Base-by-base conservation (phyloP, 2,113 vertebrate genomes). In the Heterocephalus glaber region DNA sequence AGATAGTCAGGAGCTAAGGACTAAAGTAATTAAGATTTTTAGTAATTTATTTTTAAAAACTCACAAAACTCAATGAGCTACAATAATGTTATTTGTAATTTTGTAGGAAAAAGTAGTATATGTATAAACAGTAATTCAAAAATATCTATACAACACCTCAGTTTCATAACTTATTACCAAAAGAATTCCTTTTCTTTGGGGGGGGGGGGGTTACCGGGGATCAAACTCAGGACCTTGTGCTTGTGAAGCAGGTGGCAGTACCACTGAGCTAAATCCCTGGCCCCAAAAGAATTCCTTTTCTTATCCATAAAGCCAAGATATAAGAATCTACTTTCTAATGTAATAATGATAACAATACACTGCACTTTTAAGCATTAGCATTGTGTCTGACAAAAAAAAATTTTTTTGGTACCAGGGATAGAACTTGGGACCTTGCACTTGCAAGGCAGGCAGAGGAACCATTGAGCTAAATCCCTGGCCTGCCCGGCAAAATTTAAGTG, bases 1-100 rank as follows among this genome's bases (percentile, higher is more conserved):
- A 95, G 88, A 7, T 38, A 92, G 4, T 90, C 60, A 70, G 96
- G 72, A 94, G 28, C 90, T 70, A 90, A 68, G 38, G 52, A 85
- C 44, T 66, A 81, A 76, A 91, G 90, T 80, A 92, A 96, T n/a
- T 63, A 74, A 28, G 41, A 63, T 44, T 76, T 76, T 76, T 47
- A 76, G 44, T 74, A 17, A 63, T 65, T 61, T 65, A 87, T 60
- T 90, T 91, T 74, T 52, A 61, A 58, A 85, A 88, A 85, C 30
- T 86, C 16, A 38, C 65, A 90, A 92, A 72, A 72, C 38, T 26
- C 56, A 88, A 70, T 30, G 38, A 89, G 60, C 30, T 77, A 84
- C 4, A 54, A 17, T 52, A 38, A 92, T 65, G n/a, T n/a, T 68
- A 41, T 41, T 41, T 41, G 22, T 77, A 44, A 11, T 38, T 61